phyloP scores from a whole-genome alignment of 2,888 invertebrate genomes.

The Idaea straminata region DNA sequence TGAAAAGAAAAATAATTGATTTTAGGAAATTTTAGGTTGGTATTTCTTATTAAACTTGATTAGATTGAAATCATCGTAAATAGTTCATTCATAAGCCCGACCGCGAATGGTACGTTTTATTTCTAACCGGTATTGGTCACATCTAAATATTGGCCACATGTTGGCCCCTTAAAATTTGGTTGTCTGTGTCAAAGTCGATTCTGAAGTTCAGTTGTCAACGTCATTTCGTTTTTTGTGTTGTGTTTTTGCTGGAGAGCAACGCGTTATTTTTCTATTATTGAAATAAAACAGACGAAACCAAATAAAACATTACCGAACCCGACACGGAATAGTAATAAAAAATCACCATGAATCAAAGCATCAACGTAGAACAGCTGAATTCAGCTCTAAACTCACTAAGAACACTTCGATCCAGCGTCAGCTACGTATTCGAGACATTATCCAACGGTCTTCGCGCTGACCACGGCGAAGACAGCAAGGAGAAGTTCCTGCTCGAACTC shows the following conservation, averaged over 20 bases:
- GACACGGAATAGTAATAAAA: constrained; percentile 16
- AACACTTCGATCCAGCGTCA: constrained; percentile 89
- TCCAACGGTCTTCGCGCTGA: constrained; percentile 90
- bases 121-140: too few species aligned
- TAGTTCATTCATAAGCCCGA: too few species aligned
- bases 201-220: not conserved
- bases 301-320: not conserved
- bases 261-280: not conserved
- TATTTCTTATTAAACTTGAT: too few species aligned
- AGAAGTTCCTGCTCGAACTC: constrained; percentile 88
- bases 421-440: constrained; percentile 90
- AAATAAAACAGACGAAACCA: not conserved
- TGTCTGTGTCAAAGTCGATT: too few species aligned
- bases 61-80: too few species aligned
- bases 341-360: constrained; percentile 46
- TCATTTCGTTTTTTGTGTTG: not conserved
- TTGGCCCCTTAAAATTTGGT: too few species aligned
- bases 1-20: too few species aligned
- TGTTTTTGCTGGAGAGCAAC: not conserved
- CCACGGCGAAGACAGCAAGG: constrained; percentile 90
- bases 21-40: too few species aligned
- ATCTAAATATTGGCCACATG: too few species aligned
- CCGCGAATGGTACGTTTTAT: too few species aligned
- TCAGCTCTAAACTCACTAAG: constrained; percentile 87
- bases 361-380: constrained; percentile 84